Percentiles rank a stretch among this genome's conserved stretches.
phyloP scores from a whole-genome alignment of 2,113 vertebrate species.

The Vidua macroura region DNA sequence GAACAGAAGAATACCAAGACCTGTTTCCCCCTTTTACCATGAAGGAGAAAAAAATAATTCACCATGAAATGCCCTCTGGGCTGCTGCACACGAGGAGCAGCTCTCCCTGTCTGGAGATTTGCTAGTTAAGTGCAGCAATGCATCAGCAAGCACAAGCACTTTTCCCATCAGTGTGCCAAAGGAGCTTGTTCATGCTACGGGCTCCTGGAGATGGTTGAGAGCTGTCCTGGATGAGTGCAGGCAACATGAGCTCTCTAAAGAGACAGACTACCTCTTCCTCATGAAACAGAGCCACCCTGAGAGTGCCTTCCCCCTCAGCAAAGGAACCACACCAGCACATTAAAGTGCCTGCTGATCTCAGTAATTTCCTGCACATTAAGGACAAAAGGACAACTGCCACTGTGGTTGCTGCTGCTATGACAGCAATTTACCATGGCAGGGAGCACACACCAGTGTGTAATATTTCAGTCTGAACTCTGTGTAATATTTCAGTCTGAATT shows the following conservation, averaged over 20 bases:
- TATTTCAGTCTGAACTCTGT: not conserved
- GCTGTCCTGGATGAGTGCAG: not conserved
- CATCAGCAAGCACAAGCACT: not conserved
- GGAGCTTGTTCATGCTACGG: not conserved
- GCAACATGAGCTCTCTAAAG: not conserved
- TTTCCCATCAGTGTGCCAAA: not conserved
- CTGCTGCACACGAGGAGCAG: not conserved
- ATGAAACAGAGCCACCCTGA: not conserved
- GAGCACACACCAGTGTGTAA: not conserved
- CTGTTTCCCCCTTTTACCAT: rapidly evolving
- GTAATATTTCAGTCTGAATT: not conserved
- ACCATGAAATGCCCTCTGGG: not conserved
- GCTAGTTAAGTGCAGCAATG: not conserved
- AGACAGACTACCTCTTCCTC: not conserved
- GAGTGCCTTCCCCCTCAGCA: not conserved
- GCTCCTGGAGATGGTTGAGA: not conserved
- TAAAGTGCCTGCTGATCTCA: not conserved
- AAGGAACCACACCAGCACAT: not conserved
- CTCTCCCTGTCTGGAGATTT: not conserved
- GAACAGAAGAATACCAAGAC: not conserved
- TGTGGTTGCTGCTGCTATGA: not conserved
- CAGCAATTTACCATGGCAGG: not conserved
- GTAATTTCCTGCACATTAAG: not conserved
- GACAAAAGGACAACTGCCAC: not conserved
- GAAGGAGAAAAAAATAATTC: rapidly evolving